Conservation (phyloP, 1,140 invertebrate species). For the Littorina saxatilis region DNA sequence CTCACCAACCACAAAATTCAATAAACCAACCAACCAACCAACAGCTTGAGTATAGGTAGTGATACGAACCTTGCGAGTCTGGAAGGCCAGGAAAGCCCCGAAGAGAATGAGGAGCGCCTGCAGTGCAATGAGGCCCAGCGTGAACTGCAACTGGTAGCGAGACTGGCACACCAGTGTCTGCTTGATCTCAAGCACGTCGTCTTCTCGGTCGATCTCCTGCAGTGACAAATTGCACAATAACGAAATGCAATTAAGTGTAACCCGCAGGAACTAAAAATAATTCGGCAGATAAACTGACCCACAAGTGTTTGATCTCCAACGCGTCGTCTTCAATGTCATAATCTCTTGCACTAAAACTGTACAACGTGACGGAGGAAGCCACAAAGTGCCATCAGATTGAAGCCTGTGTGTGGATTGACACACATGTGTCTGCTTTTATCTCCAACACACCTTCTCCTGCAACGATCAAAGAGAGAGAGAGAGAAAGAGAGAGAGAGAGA, state of each 20-base stretch:
- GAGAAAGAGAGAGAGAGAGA: no score
- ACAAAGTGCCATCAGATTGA: no score
- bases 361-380: no score
- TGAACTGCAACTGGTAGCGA: conserved; percentile 42
- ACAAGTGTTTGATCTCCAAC: background rate
- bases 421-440: no score
- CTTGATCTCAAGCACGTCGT: background rate
- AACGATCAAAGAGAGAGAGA: no score
- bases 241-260: background rate
- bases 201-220: background rate
- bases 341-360: no score
- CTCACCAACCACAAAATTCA: no score
- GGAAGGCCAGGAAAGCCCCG: conserved; percentile 61
- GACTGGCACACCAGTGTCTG: conserved; percentile 33
- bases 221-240: background rate
- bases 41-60: no score
- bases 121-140: conserved; percentile 43
- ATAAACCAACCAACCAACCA: no score
- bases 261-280: background rate
- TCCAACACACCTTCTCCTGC: no score
- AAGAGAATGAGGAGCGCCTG: conserved; percentile 58
- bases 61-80: conserved; percentile 55
- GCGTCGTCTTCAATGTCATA: no score
- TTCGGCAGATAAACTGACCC: background rate
- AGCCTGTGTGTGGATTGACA: no score